Evolutionary conservation across 2,113 vertebrate species (phyloP).

Genomic region (Takifugu bimaculatus): DNA sequence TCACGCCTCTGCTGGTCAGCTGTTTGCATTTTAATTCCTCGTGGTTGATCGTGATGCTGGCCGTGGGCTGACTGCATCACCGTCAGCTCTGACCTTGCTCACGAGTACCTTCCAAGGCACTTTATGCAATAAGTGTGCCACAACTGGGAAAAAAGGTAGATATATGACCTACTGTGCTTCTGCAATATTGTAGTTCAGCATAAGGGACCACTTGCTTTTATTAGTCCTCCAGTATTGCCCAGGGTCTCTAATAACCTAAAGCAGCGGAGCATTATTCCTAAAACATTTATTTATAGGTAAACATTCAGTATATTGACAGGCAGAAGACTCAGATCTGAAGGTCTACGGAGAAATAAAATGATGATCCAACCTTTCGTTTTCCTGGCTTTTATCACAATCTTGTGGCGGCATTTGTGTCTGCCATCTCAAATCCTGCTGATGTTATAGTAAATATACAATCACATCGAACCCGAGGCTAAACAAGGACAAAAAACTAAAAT

Average conservation of each 20-base stretch:
- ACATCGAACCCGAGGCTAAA: too few relatives aligned
- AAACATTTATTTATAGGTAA: background rate
- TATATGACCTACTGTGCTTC: constrained; percentile 6
- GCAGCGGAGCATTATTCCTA: background rate
- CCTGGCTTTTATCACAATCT: too few relatives aligned
- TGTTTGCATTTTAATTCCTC: background rate
- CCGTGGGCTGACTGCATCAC: constrained; percentile 1
- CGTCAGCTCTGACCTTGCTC: constrained; percentile 36
- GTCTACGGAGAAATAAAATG: too few relatives aligned
- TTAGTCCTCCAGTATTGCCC: constrained; percentile 8
- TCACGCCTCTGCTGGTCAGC: too few relatives aligned
- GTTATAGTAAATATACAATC: too few relatives aligned
- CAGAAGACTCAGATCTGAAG: too few relatives aligned
- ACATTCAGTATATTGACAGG: too few relatives aligned
- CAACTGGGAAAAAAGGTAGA: background rate
- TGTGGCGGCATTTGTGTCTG: too few relatives aligned
- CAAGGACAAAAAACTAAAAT: too few relatives aligned
- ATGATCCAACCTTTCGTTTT: too few relatives aligned
- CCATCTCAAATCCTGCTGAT: too few relatives aligned
- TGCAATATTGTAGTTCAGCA: constrained; percentile 24
- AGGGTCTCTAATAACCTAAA: background rate
- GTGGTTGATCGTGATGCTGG: background rate
- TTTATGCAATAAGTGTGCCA: constrained; percentile 4
- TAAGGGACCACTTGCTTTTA: background rate
- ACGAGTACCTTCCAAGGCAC: constrained; percentile 8